Evolutionary conservation across 2,888 invertebrate genomes (phyloP).

Genomic region (Melieria crassipennis): DNA sequence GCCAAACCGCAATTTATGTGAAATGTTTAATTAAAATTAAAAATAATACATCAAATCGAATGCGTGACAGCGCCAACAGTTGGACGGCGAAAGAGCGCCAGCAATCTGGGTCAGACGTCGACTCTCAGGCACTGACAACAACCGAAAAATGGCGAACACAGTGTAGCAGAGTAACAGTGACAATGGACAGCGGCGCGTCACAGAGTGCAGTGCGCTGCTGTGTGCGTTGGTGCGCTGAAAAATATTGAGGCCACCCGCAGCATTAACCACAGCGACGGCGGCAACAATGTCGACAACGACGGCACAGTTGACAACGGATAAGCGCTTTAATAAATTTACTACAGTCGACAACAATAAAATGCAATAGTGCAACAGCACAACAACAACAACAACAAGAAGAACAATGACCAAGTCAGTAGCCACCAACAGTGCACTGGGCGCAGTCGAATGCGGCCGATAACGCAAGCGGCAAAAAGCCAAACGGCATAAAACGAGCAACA

Average conservation of each 20-base stretch:
- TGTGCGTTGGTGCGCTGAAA: constrained; percentile 5
- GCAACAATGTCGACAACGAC: too few relatives aligned
- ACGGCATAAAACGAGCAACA: too few relatives aligned
- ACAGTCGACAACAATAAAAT: neutral
- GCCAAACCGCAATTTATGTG: constrained; percentile 33
- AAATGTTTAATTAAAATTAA: constrained; percentile 34
- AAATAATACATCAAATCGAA: constrained; percentile 27
- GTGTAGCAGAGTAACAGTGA: constrained; percentile 42
- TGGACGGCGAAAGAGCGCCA: too few relatives aligned
- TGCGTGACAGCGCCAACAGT: too few relatives aligned
- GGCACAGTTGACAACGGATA: constrained; percentile 24
- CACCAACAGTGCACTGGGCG: too few relatives aligned
- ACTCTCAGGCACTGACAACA: neutral
- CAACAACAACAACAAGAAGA: constrained; percentile 20
- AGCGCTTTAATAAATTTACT: constrained; percentile 32
- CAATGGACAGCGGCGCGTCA: constrained; percentile 22
- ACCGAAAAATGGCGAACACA: constrained; percentile 36
- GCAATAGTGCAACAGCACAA: neutral
- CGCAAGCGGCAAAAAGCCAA: too few relatives aligned
- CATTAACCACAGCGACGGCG: constrained; percentile 16
- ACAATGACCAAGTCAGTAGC: too few relatives aligned
- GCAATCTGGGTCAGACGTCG: too few relatives aligned
- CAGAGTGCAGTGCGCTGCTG: neutral
- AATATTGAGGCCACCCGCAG: constrained; percentile 13
- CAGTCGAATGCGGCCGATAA: too few relatives aligned